A percentile compares a stretch with the other conserved stretches of the same genome.
Conservation (phyloP, 1,140 invertebrate genomes). For the Neocloeon triangulifer region DNA sequence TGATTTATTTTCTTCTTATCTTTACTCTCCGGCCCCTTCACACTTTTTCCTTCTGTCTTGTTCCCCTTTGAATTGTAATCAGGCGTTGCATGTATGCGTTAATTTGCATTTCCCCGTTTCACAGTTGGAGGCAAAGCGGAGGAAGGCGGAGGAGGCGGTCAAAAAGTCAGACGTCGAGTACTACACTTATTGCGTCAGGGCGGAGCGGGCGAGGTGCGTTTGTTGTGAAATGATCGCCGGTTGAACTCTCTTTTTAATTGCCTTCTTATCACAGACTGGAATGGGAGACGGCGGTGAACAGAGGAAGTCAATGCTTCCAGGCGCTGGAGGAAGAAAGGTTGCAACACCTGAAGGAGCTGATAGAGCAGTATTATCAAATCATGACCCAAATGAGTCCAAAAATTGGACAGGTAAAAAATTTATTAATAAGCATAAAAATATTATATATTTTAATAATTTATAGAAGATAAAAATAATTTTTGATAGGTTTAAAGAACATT, state of each 20-base stretch:
- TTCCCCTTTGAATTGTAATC: too few relatives aligned
- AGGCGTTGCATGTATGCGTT: too few relatives aligned
- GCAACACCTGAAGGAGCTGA: conserved; percentile 51
- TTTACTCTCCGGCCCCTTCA: too few relatives aligned
- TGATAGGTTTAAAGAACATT: too few relatives aligned
- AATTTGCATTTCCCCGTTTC: too few relatives aligned
- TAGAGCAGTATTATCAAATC: conserved; percentile 53
- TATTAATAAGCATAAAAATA: neutral
- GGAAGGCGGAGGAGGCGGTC: conserved; percentile 73
- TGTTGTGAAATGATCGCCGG: neutral
- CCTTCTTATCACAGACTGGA: conserved; percentile 39
- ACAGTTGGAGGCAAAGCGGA: conserved; percentile 70
- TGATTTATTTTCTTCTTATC: too few relatives aligned
- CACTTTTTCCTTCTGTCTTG: too few relatives aligned
- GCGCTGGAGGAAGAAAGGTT: conserved; percentile 75
- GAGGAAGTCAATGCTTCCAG: conserved; percentile 44
- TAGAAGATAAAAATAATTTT: too few relatives aligned
- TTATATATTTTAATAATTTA: too few relatives aligned
- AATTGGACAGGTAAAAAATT: conserved; percentile 24
- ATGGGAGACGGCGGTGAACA: conserved; percentile 72
- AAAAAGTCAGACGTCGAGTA: conserved; percentile 83
- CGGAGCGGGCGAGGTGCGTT: conserved; percentile 61
- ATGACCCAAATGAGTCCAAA: conserved; percentile 53
- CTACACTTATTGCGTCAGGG: conserved; percentile 69
- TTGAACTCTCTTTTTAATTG: neutral